A percentile compares a stretch with the other conserved stretches of the same genome.
These are phyloP conservation scores for Alosa alosa DNA, from an alignment of 2,113 vertebrate species.

Conservation along the genomic window DNA sequence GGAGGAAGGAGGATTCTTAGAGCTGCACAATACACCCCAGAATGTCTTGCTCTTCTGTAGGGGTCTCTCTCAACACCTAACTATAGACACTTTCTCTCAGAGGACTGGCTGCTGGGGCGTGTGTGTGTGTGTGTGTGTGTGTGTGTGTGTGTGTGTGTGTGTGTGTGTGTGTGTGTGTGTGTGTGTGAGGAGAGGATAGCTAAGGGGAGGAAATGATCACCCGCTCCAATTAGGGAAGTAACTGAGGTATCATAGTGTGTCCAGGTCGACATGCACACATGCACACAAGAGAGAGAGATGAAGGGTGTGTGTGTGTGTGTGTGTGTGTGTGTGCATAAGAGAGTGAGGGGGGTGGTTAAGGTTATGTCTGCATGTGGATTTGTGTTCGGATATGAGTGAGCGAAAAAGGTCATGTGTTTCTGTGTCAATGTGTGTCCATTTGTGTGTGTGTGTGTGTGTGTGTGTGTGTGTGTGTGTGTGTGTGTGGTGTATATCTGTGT, in stretches of 20 bases:
- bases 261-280: no score
- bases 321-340: no score
- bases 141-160: constrained; percentile 14
- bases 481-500: not conserved
- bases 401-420: not conserved
- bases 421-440: not conserved
- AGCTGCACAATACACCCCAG: constrained; percentile 80
- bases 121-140: no score
- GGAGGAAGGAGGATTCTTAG: constrained; percentile 77
- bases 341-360: no score
- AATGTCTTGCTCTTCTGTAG: constrained; percentile 33
- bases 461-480: not conserved
- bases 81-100: constrained; percentile 24
- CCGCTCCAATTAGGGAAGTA: constrained; percentile 89
- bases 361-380: no score
- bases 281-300: no score
- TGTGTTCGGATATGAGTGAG: no score
- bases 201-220: constrained; percentile 89
- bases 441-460: not conserved
- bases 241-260: no score
- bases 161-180: constrained; percentile 13
- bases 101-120: no score
- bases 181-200: constrained; percentile 54
- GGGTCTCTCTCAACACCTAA: constrained; percentile 54
- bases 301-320: no score